Evolutionary conservation across 1,140 invertebrate genomes (phyloP), one percentile per base, ranked within the genome.

Genomic region (Hyposmocoma kahamanoa): DNA sequence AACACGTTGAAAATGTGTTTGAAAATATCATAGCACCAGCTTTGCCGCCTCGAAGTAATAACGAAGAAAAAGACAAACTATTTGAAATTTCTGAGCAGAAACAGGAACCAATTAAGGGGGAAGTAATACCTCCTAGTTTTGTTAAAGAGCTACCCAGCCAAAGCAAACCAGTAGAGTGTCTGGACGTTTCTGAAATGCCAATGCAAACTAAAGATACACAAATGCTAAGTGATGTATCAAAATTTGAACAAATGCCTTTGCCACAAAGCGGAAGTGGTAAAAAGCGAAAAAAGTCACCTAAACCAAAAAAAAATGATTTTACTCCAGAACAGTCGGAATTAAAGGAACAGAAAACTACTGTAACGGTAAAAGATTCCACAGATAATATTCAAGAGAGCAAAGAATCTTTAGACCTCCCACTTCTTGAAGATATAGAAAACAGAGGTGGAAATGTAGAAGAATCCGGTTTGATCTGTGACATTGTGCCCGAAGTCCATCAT

Each of bases 401-500:
- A 6, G 3, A 36, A 36, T 17, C 2, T n/a, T n/a, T n/a, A 26
- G 42, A 61, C 9, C 28, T 54, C 17, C 49, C 59, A 15, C 43
- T 17, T 17, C 22, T 44, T 13, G 48, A 54, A 39, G 50, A 59
- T 22, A 55, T 56, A 38, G 60, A 61, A 51, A 64, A 59, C 32
- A 59, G 50, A 18, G 67, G 62, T 42, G 20, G 56, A 10, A 65
- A 62, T 53, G 28, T 50, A 6, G 62, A 67, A 22, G 59, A 71
- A 43, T 24, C 53, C 22, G 53, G 44, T 3, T 52, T 65, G 17
- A 21, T 36, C 45, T 67, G 48, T 52, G 65, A 68, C 19, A 41
- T 54, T 10, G 68, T 62, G 4, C 81, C 81, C 20, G 78, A 84
- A 56, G 70, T 82, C 24, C 65, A 75, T 15, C 60, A 74, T 47